Base-by-base conservation (phyloP, 2,888 invertebrate genomes). In the Dolomedes plantarius region DNA sequence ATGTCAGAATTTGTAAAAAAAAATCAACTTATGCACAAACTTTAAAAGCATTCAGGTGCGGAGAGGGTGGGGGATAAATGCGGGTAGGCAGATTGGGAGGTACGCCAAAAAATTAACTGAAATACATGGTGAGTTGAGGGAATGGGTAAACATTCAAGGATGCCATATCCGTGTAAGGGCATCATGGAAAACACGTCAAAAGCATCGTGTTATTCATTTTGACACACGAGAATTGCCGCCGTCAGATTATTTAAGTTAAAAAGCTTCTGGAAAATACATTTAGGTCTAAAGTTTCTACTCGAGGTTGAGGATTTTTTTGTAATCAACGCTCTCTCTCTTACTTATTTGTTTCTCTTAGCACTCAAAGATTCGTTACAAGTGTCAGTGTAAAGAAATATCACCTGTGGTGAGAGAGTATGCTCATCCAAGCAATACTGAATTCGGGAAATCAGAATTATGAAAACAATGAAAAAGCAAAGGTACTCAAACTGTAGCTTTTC, bases 141-240 rank as follows among this genome's bases (percentile, higher is more conserved):
- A 56, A 46, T 64, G 64, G 41, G 46, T 79, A 79, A 79, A 79
- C 78, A 79, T 64, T 39, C 9, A 28, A 28, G 41, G 69, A 79
- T 71, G 71, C 71, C 71, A 79, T 64, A 71, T 62, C 78, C 78
- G 56, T 39, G 71, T 71, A 79, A 62, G 78, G 78, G 41, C 64
- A 79, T 79, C 64, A 56, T 41, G 56, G 56, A 64, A 79, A 28
- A 36, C 50, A 32, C 56, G 50, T 56, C 69, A 36, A n/a, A 32
- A 69, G 77, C 39, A 68, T 67, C 67, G 27, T 16, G 32, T 62
- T 69, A 3, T 36, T 56, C 67, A 23, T n/a, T 67, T 67, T 67
- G 67, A 67, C 67, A 32, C 32, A 31, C 11, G 32, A 32, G 67
- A 32, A 28, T 32, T 67, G 32, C 67, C 31, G 36, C 32, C 1